Base-by-base conservation (phyloP, 2,797 vertebrate genomes). In the Poecilia gillii region DNA sequence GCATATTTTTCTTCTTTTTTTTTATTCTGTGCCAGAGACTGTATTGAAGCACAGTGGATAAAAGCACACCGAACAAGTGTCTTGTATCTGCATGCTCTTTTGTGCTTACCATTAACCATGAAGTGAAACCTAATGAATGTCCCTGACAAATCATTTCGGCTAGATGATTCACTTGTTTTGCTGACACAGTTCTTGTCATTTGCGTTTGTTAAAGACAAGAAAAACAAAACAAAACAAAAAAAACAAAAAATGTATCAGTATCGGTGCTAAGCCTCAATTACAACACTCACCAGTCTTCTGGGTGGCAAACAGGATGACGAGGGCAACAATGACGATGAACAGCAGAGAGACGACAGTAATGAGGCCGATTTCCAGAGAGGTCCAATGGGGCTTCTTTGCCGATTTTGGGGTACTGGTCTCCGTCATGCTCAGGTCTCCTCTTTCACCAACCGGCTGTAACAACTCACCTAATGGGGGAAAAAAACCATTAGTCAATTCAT, bases 371-470 rank as follows among this genome's bases (percentile, higher is more conserved):
- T 99, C 98, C 92, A 99, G 84, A 0, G 95, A 95, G 0, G 96
- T 98, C 97, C 98, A 98, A 55, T 93, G 93, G 62, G 89, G 90
- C 80, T 96, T 98, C 90, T 96, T 98, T 89, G 96, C 96, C 47
- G 96, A 96, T 79, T 97, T 98, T n/a, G 96, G 96, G 78, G 96
- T 90, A 81, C 94, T 98, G 88, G 96, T 96, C 51, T 99, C 98
- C 81, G 97, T 97, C 95, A 99, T 98, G 88, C 94, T 97, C 94
- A 96, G 96, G 92, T 96, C 96, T 96, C 96, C 96, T 96, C 96
- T 96, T 96, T 97, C 97, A 73, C 96, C 95, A 93, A 85, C 94
- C 95, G 88, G 95, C 97, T 97, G 97, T 96, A 95, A 96, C 95
- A 96, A 95, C 95, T 96, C 88, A 94, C 96, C 98, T 99, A 73